These are phyloP conservation scores for Semicossyphus pulcher DNA, from an alignment of 2,113 vertebrate species.

Conservation along the genomic window DNA sequence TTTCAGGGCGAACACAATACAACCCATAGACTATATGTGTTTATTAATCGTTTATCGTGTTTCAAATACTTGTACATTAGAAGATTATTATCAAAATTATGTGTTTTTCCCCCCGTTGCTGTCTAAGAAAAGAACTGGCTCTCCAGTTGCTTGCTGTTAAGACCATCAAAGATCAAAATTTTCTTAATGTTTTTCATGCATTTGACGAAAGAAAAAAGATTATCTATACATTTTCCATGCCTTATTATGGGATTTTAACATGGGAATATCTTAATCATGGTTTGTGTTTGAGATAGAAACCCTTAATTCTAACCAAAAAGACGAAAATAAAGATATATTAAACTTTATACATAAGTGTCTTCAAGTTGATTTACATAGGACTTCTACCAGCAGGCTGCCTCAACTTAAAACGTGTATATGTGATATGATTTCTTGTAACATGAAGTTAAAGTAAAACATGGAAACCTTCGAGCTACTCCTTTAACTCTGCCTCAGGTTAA, in stretches of 20 bases:
- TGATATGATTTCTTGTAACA: background rate
- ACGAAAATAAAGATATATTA: too few relatives aligned
- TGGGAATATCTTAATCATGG: background rate
- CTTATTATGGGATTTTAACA: background rate
- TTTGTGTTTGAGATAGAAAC: background rate
- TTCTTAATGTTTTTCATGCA: too few relatives aligned
- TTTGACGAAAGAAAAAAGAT: background rate
- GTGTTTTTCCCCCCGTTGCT: background rate
- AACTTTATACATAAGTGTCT: too few relatives aligned
- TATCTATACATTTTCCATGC: background rate
- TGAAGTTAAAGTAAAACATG: background rate
- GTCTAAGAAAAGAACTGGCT: background rate
- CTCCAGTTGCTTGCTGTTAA: too few relatives aligned
- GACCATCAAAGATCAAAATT: background rate
- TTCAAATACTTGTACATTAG: too few relatives aligned
- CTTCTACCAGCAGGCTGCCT: too few relatives aligned
- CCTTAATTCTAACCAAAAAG: too few relatives aligned
- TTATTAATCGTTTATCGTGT: too few relatives aligned
- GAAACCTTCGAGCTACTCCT: slow-evolving; percentile 1
- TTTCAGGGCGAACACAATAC: slow-evolving; percentile 7
- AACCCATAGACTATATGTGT: too few relatives aligned
- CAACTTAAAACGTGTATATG: too few relatives aligned
- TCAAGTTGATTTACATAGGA: too few relatives aligned
- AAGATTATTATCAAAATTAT: background rate
- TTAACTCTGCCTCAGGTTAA: slow-evolving; percentile 43